These are phyloP conservation scores for Phyllotis vaccarum DNA, from an alignment of 2,797 vertebrate species.

Conservation along the genomic window DNA sequence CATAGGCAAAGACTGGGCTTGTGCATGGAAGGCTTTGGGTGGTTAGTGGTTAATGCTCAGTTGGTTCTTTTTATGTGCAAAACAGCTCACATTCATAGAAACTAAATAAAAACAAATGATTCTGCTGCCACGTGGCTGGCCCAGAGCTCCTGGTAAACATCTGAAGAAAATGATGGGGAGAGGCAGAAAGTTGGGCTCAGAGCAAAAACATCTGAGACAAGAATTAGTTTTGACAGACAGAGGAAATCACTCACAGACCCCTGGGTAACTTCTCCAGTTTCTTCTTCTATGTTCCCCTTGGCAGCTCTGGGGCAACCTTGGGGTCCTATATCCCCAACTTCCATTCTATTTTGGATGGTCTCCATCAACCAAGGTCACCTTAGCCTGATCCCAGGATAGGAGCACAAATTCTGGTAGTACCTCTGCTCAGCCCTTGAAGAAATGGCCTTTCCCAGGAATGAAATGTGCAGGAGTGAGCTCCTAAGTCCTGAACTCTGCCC, in stretches of 20 bases:
- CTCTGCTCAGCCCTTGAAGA: neutral
- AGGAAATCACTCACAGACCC: slow-evolving; percentile 74
- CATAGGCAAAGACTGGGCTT: fast-evolving
- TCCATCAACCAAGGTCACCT: neutral
- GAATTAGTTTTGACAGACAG: slow-evolving; percentile 70
- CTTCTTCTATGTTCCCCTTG: neutral
- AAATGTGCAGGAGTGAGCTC: fast-evolving
- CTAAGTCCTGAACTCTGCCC: fast-evolving
- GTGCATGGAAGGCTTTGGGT: neutral
- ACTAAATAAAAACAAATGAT: slow-evolving; percentile 79
- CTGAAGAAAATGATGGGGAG: slow-evolving; percentile 67
- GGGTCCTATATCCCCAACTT: neutral
- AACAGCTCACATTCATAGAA: slow-evolving; percentile 53
- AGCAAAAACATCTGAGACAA: slow-evolving; percentile 35
- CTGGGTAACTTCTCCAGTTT: neutral
- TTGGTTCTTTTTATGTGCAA: slow-evolving; percentile 71
- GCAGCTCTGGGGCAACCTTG: neutral
- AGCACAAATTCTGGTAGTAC: neutral
- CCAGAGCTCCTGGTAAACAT: slow-evolving; percentile 68
- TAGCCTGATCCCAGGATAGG: neutral
- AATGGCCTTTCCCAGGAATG: neutral
- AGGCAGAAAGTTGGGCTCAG: slow-evolving; percentile 44
- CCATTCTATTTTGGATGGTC: neutral
- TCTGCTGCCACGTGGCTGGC: slow-evolving; percentile 72
- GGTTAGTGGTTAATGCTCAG: neutral